These are phyloP conservation scores for Recurvirostra avosetta DNA, from an alignment of 2,113 vertebrate species.

Conservation along the genomic window DNA sequence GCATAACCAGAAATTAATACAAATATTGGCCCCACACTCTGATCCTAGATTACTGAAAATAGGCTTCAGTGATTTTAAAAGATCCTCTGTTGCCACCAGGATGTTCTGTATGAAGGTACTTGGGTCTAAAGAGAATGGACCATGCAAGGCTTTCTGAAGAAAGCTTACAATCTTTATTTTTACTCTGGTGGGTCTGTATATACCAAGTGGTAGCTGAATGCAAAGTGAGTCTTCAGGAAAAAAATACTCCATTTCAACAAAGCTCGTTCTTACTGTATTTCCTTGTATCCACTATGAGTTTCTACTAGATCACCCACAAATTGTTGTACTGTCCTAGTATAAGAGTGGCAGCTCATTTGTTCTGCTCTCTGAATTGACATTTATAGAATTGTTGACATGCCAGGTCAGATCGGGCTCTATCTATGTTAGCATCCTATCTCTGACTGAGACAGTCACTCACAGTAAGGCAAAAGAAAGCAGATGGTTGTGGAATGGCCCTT, in stretches of 20 bases:
- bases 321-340: not conserved
- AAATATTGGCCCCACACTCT: rapidly evolving
- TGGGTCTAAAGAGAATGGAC: not conserved
- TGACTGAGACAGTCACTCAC: not conserved
- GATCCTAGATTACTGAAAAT: not conserved
- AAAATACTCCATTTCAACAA: not conserved
- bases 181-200: not conserved
- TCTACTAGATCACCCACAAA: not conserved
- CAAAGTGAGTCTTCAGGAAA: not conserved
- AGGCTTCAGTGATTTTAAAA: not conserved
- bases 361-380: not conserved
- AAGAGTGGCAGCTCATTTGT: not conserved
- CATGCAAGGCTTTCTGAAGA: not conserved
- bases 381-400: not conserved
- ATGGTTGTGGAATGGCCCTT: not conserved
- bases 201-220: not conserved
- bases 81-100: not conserved
- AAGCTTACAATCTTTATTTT: not conserved
- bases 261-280: not conserved
- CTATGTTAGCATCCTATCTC: not conserved
- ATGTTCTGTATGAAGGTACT: not conserved
- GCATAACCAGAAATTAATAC: not conserved
- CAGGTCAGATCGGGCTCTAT: not conserved
- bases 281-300: not conserved
- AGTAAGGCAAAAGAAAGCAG: not conserved